Base-by-base conservation (phyloP, 2,888 invertebrate species). In the Listrodromus nycthemerus region DNA sequence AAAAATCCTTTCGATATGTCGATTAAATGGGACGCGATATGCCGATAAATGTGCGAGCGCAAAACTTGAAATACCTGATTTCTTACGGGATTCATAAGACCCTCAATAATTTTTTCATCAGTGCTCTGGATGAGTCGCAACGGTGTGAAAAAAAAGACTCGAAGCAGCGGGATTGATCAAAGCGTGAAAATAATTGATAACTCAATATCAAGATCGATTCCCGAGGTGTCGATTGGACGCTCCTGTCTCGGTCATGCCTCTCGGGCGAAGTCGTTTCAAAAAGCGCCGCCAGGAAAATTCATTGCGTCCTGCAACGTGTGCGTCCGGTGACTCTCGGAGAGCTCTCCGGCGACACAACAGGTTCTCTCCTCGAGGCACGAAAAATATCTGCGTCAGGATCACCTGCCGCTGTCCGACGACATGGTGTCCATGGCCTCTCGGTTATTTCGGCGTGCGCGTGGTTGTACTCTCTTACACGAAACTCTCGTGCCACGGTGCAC, bases 301-400 rank as follows among this genome's bases (percentile, higher is more conserved):
- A 78, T 70, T 37, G 70, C 76, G 69, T 77, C 58, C 76, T 77
- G 76, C 41, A 30, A 41, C 33, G 21, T 52, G 67, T 48, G 50
- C 70, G 70, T 70, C 70, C 61, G 61, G 27, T 16, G 24, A 61
- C 61, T 61, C 27, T 61, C 61, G 61, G 55, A 55, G 69, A 48
- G 24, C 48, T 50, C 30, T 37, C n/a, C 21, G 24, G 61, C 61
- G 61, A 61, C 61, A 79, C 73, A 58, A 66, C 71, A 77, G 76
- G 55, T 73, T 78, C 67, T 67, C 41, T 45, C 30, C 82, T 10
- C 48, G 41, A 66, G 61, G 66, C 67, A 67, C 67, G 52, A 52
- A 73, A 77, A 82, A 73, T 77, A 77, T 77, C 71, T 73, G 50
- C 27, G 73, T 61, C 41, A 30, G 66, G 41, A 61, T 77, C 58